Conservation (phyloP, 2,888 invertebrate species). For the Aphidoletes aphidimyza region DNA sequence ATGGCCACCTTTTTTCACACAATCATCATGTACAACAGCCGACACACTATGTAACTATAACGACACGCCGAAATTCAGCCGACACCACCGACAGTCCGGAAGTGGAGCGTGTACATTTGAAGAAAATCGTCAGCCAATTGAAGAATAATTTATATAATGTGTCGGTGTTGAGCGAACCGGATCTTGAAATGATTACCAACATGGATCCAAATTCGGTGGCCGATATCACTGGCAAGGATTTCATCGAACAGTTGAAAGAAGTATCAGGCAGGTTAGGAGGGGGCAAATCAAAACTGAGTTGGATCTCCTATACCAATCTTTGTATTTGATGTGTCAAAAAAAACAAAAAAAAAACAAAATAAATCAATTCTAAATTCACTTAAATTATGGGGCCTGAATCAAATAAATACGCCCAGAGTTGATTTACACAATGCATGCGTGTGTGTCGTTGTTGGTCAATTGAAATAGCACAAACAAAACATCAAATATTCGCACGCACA, state of each 20-base stretch:
- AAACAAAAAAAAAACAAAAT: too few species aligned
- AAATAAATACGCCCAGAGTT: too few species aligned
- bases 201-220: constrained; percentile 91
- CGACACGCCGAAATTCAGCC: constrained; percentile 69
- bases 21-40: constrained; percentile 60
- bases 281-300: constrained; percentile 7
- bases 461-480: too few species aligned
- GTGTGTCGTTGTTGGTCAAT: too few species aligned
- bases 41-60: constrained; percentile 66
- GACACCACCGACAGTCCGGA: constrained; percentile 66
- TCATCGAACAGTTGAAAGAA: constrained; percentile 83
- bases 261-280: constrained; percentile 76
- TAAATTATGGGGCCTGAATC: too few species aligned
- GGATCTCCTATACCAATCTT: too few species aligned
- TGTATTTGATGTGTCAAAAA: constrained; percentile 32
- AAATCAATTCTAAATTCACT: too few species aligned
- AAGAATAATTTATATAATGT: constrained; percentile 86
- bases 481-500: too few species aligned
- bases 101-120: constrained; percentile 70
- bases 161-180: constrained; percentile 83
- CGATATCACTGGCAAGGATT: constrained; percentile 82
- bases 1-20: background rate
- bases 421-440: too few species aligned
- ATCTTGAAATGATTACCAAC: constrained; percentile 84
- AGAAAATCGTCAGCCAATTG: constrained; percentile 79